Percentiles rank a stretch among this genome's conserved stretches.
phyloP scores from a whole-genome alignment of 1,140 invertebrate species.

The Brachystomella parvula region DNA sequence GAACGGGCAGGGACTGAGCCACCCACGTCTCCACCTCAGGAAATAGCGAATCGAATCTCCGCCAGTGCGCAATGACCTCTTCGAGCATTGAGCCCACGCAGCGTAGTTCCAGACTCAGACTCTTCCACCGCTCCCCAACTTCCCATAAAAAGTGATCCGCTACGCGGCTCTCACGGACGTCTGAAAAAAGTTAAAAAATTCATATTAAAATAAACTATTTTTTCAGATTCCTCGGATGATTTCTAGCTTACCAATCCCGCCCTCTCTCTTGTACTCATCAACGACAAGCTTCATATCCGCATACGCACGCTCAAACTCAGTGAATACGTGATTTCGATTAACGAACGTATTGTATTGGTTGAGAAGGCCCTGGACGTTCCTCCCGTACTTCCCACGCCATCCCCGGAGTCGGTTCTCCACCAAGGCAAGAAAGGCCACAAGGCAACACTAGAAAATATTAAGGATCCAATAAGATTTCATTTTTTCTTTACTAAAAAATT shows the following conservation, averaged over 20 bases:
- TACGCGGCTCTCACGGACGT: slow-evolving; percentile 61
- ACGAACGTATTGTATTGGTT: slow-evolving; percentile 88
- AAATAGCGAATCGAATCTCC: slow-evolving; percentile 63
- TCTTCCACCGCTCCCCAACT: slow-evolving; percentile 78
- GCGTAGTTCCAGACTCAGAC: slow-evolving; percentile 77
- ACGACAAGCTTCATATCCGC: slow-evolving; percentile 83
- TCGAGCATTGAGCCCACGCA: slow-evolving; percentile 81
- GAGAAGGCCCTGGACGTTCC: slow-evolving; percentile 68
- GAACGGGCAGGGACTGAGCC: slow-evolving; percentile 63
- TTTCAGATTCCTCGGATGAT: not conserved
- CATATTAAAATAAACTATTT: not conserved
- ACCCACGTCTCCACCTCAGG: slow-evolving; percentile 74
- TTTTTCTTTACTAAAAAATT: not conserved
- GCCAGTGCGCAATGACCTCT: slow-evolving; percentile 81
- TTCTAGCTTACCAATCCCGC: slow-evolving; percentile 58
- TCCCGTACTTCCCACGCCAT: slow-evolving; percentile 83
- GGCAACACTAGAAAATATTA: slow-evolving; percentile 57
- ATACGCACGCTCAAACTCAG: slow-evolving; percentile 87
- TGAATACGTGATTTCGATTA: slow-evolving; percentile 80
- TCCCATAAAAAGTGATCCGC: slow-evolving; percentile 79
- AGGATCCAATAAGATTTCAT: not conserved
- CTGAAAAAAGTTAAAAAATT: slow-evolving; percentile 43
- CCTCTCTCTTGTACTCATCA: slow-evolving; percentile 81
- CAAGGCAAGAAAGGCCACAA: slow-evolving; percentile 79
- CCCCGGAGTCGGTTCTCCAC: slow-evolving; percentile 78